Evolutionary conservation across 2,888 invertebrate genomes (phyloP).

Genomic region (Cantharis nigra): DNA sequence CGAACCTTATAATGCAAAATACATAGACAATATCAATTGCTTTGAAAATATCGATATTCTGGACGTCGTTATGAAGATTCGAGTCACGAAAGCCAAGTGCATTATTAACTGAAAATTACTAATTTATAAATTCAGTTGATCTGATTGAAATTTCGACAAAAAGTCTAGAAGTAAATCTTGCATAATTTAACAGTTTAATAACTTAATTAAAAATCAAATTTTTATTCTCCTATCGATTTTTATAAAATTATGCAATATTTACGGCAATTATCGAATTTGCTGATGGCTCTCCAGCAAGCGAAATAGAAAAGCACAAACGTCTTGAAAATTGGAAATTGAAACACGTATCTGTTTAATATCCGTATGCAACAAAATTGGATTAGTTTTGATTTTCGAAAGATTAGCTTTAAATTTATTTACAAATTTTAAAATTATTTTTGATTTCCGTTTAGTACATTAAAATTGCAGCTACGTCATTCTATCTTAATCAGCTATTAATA

Average conservation of each 20-base stretch:
- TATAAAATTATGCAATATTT: neutral
- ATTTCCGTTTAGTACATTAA: conserved; percentile 18
- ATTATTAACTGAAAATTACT: neutral
- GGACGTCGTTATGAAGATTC: neutral
- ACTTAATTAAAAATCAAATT: neutral
- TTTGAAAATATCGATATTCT: neutral
- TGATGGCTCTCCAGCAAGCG: neutral
- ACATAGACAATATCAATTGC: neutral
- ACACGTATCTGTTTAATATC: neutral
- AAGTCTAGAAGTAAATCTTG: neutral
- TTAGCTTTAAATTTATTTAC: neutral
- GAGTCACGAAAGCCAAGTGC: neutral
- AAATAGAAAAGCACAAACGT: neutral
- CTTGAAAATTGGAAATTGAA: neutral
- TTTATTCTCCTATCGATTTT: neutral
- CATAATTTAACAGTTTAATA: neutral
- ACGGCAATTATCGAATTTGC: neutral
- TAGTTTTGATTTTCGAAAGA: neutral
- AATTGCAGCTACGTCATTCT: conserved; percentile 24
- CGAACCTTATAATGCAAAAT: neutral
- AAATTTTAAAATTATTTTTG: conserved; percentile 3
- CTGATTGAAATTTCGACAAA: neutral
- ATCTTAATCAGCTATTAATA: conserved; percentile 26
- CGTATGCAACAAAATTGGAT: neutral
- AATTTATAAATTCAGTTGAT: neutral